A percentile compares a stretch with the other conserved stretches of the same genome.
phyloP scores from a whole-genome alignment of 2,113 vertebrate species.

The Pitta sordida region DNA sequence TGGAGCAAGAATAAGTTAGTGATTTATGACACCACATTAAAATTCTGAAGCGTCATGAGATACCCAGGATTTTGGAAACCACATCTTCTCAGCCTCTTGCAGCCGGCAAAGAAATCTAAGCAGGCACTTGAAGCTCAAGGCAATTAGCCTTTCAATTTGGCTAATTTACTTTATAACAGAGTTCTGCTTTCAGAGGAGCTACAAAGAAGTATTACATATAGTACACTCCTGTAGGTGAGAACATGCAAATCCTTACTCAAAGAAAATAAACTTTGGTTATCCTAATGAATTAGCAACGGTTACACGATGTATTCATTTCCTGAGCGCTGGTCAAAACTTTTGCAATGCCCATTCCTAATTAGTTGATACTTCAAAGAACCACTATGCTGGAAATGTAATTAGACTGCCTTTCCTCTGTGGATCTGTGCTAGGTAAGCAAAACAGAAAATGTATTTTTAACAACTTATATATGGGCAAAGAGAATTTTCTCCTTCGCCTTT shows the following conservation, averaged over 20 bases:
- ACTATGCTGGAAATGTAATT: conserved; percentile 2
- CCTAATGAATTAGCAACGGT: conserved; percentile 45
- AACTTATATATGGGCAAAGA: background rate
- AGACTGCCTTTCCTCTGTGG: background rate
- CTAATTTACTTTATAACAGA: conserved; percentile 58
- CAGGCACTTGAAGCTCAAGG: conserved; percentile 8
- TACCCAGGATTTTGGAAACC: conserved; percentile 40
- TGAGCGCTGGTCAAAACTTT: conserved; percentile 16
- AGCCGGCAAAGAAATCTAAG: conserved; percentile 34
- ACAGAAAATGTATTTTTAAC: background rate
- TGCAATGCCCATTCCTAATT: conserved; percentile 14
- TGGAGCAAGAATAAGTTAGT: conserved; percentile 31
- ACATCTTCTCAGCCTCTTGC: conserved; percentile 18
- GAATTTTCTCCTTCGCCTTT: background rate
- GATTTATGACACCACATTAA: conserved; percentile 39
- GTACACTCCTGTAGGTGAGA: conserved; percentile 40
- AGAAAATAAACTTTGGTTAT: conserved; percentile 49
- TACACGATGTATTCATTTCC: conserved; percentile 35
- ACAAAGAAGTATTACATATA: conserved; percentile 18
- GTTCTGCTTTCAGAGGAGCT: conserved; percentile 24
- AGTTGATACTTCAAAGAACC: conserved; percentile 52
- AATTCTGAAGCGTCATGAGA: conserved; percentile 29
- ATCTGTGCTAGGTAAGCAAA: conserved; percentile 36
- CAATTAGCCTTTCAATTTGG: conserved; percentile 51
- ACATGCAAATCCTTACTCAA: conserved; percentile 40